Evolutionary conservation across 1,140 invertebrate genomes (phyloP).

Genomic region (Drosophila repleta): DNA sequence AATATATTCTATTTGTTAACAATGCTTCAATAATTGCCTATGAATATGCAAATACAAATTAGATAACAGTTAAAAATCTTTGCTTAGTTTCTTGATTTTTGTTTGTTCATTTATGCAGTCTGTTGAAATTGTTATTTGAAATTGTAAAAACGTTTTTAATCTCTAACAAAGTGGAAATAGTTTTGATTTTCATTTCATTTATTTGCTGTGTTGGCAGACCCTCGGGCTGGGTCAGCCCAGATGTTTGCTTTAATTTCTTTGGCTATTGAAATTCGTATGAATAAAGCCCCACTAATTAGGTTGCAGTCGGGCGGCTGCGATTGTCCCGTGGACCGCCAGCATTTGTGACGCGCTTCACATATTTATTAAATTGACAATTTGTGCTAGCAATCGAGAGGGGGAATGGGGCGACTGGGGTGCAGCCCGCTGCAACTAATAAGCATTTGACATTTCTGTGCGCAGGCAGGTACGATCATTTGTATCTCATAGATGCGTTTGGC

Average conservation of each 20-base stretch:
- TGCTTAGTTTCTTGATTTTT: no score
- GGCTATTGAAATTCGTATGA: constrained; percentile 36
- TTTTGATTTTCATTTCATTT: no score
- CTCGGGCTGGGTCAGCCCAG: neutral
- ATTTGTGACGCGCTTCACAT: constrained; percentile 31
- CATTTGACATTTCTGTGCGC: constrained; percentile 65
- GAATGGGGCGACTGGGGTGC: constrained; percentile 3
- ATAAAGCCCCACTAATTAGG: constrained; percentile 68
- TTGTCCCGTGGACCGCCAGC: constrained; percentile 26
- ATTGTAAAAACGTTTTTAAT: no score
- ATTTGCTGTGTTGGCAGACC: neutral
- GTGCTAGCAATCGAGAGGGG: neutral
- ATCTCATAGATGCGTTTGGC: constrained; percentile 43
- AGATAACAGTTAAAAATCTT: no score
- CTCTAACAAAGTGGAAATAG: no score
- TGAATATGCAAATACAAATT: no score
- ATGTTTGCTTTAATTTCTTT: constrained; percentile 14
- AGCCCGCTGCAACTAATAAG: constrained; percentile 54
- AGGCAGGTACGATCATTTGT: constrained; percentile 36
- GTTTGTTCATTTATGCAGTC: no score
- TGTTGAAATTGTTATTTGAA: no score
- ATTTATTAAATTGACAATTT: constrained; percentile 74
- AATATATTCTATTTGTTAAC: no score
- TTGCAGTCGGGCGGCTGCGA: constrained; percentile 39
- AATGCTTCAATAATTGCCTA: no score